phyloP scores from a whole-genome alignment of 2,888 invertebrate species.

The Acronicta alni region DNA sequence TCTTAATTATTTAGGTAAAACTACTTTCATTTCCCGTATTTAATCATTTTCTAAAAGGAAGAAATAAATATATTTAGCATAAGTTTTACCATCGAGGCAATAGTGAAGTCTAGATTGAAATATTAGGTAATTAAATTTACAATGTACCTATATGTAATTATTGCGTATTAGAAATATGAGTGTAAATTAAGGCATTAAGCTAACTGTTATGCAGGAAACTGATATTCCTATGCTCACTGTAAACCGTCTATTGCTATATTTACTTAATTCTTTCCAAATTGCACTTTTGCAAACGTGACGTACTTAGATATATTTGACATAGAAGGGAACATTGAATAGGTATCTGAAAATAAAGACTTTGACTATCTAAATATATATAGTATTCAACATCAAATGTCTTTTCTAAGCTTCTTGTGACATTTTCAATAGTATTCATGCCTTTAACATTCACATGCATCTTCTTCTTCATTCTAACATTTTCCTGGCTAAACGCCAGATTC shows the following conservation, averaged over 20 bases:
- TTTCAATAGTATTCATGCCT: constrained; percentile 13
- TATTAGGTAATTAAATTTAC: constrained; percentile 35
- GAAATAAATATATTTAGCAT: constrained; percentile 6
- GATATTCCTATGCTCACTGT: neutral
- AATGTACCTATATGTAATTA: too few relatives aligned
- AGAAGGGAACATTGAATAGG: neutral
- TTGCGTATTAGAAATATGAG: constrained; percentile 18
- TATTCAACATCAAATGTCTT: constrained; percentile 1
- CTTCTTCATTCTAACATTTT: constrained; percentile 19
- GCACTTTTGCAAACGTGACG: neutral
- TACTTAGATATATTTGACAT: neutral
- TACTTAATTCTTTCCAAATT: too few relatives aligned
- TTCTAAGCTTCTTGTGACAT: neutral
- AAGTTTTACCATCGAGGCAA: constrained; percentile 3
- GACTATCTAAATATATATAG: too few relatives aligned
- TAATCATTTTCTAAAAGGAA: neutral
- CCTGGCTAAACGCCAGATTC: constrained; percentile 39
- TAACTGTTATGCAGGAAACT: neutral
- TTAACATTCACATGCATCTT: constrained; percentile 7
- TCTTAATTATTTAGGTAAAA: neutral
- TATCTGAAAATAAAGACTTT: too few relatives aligned
- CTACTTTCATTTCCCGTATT: constrained; percentile 12
- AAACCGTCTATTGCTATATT: neutral
- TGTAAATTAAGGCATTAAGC: constrained; percentile 30
- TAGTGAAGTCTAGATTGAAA: constrained; percentile 23